A percentile compares a stretch with the other conserved stretches of the same genome.
Conservation (phyloP, 2,797 vertebrate genomes). For the Crax fasciolata region DNA sequence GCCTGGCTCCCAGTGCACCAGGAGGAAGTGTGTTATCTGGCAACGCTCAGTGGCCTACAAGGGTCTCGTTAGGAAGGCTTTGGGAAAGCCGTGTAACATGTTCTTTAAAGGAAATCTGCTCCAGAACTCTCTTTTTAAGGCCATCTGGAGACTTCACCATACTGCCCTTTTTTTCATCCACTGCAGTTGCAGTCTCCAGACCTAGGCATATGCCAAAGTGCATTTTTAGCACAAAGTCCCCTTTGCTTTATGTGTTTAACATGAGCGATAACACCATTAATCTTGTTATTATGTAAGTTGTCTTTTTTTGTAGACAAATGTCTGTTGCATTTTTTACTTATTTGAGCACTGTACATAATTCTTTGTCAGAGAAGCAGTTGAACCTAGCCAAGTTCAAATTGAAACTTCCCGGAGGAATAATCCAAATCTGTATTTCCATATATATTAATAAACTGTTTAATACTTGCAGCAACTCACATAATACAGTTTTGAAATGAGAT, state of each 20-base stretch:
- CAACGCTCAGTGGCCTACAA: fast-evolving
- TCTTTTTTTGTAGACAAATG: constrained; percentile 4
- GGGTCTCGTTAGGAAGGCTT: neutral
- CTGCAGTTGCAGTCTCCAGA: neutral
- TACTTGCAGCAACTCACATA: constrained; percentile 49
- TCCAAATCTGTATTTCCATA: constrained; percentile 63
- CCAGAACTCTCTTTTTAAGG: neutral
- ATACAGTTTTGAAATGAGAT: constrained; percentile 67
- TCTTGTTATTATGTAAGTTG: constrained; percentile 16
- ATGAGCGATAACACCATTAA: neutral
- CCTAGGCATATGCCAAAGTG: neutral
- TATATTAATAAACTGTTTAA: constrained; percentile 66
- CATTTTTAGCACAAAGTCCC: neutral
- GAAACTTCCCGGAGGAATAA: constrained; percentile 63
- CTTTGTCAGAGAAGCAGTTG: constrained; percentile 35
- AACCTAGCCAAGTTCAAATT: constrained; percentile 51
- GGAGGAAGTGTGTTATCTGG: neutral
- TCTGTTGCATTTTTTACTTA: neutral
- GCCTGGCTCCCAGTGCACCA: neutral
- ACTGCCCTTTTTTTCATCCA: neutral
- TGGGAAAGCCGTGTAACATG: neutral
- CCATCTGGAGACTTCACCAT: neutral
- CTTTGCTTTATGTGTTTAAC: neutral
- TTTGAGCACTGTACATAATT: neutral
- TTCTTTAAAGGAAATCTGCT: neutral